Evolutionary conservation across 2,797 vertebrate genomes (phyloP), one percentile per base, ranked within the genome.

Genomic region (Australoheros facetus): DNA sequence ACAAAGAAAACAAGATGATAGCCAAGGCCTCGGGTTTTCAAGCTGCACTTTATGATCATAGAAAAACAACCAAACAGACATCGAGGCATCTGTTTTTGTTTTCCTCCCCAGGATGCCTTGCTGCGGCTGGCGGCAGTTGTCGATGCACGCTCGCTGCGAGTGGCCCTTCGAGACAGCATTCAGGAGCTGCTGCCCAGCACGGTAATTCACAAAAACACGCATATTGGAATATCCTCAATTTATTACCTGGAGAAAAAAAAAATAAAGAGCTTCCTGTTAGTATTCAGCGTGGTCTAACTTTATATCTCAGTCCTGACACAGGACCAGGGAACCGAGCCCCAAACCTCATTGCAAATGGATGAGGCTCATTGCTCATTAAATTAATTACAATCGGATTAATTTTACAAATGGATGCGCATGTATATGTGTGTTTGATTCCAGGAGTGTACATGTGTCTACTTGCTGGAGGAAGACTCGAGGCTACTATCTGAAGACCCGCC

Each of bases 101-200:
- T 86, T 91, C 82, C 85, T 92, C 84, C 94, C 57, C 93, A 99
- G 98, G 97, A 98, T 91, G 97, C 96, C 85, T 92, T 99, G 93
- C 96, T 99, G 92, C 96, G 89, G 90, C 94, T 98, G 84, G 97
- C 97, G 3, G 96, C 96, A 0, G 95, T 95, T 8, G 95, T 98
- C 53, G 96, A 98, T 9, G 66, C 86, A 2, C 66, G 89, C 1
- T 88, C 94, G 23, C 95, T 98, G 80, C 96, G 93, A 77, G 94
- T 73, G 13, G 96, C 95, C 88, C 95, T 98, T 78, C 96, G 94
- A 94, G 96, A 98, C 75, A 96, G 95, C 73, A 77, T 97, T 13
- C 93, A 94, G 48, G 93, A 96, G 1, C 94, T 98, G 83, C 95
- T 98, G 53, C 97, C 97, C 5, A 90, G 88, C 87, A 97, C 96